These are phyloP conservation scores for Gallinago jamesoni DNA, from an alignment of 2,113 vertebrate species.

Conservation along the genomic window DNA sequence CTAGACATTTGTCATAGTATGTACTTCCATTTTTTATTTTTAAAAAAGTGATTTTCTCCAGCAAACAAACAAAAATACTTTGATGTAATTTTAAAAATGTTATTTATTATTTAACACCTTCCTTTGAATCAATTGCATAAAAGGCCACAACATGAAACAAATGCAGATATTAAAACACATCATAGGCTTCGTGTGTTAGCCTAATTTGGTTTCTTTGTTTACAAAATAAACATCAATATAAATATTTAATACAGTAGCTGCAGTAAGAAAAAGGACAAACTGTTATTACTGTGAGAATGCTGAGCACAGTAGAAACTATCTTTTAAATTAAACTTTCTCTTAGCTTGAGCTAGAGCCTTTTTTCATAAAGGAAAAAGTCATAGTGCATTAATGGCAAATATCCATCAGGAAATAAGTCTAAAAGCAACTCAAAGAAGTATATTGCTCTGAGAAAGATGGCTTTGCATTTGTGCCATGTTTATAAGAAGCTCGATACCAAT, in stretches of 20 bases:
- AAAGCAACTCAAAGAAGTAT: constrained; percentile 21
- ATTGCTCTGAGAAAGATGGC: constrained; percentile 25
- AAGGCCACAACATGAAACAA: constrained; percentile 61
- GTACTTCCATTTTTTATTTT: constrained; percentile 11
- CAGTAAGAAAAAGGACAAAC: constrained; percentile 67
- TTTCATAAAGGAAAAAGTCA: constrained; percentile 43
- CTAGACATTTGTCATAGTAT: background rate
- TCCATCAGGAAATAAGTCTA: constrained; percentile 38
- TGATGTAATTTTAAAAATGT: constrained; percentile 61
- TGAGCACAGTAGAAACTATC: constrained; percentile 35
- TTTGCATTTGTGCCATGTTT: constrained; percentile 35
- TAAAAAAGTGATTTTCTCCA: constrained; percentile 8
- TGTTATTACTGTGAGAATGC: constrained; percentile 52
- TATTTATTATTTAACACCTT: constrained; percentile 71
- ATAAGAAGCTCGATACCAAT: constrained; percentile 25
- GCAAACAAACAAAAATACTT: constrained; percentile 20
- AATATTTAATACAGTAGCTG: constrained; percentile 73
- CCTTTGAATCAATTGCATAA: constrained; percentile 67
- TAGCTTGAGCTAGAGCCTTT: constrained; percentile 4
- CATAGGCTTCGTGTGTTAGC: constrained; percentile 54
- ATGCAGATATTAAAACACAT: constrained; percentile 67
- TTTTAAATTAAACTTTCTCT: constrained; percentile 58
- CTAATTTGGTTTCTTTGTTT: constrained; percentile 75
- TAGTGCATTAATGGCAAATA: constrained; percentile 49
- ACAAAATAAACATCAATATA: constrained; percentile 73